Percentiles rank a stretch among this genome's conserved stretches.
Conservation (phyloP, 2,113 vertebrate species). For the Nansenia antarctica region DNA sequence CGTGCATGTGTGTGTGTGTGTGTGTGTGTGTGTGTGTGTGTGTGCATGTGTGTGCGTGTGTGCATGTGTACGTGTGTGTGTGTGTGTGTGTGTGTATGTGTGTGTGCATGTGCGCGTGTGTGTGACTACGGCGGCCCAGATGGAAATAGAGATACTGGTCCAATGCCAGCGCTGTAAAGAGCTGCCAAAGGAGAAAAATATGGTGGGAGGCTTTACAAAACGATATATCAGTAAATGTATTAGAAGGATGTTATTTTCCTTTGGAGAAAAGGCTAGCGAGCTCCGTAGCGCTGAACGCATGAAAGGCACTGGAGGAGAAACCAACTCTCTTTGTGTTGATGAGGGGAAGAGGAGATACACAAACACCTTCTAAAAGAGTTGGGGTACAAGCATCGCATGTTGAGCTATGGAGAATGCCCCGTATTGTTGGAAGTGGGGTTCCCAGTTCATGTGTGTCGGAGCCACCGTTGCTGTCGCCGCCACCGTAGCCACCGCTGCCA, state of each 20-base stretch:
- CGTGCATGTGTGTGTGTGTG: not conserved
- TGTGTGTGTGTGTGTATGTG: not conserved
- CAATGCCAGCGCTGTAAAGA: conserved; percentile 15
- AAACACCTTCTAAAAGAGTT: too few relatives aligned
- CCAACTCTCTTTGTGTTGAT: too few relatives aligned
- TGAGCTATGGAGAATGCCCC: not conserved
- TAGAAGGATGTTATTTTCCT: conserved; percentile 29
- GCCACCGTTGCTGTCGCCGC: too few relatives aligned
- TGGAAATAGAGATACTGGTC: conserved; percentile 22
- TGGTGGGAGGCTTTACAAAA: conserved; percentile 23
- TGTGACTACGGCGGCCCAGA: not conserved
- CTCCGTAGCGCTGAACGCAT: too few relatives aligned
- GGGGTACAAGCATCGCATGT: too few relatives aligned
- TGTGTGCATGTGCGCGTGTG: not conserved
- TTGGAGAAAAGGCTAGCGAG: not conserved
- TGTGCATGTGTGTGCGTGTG: not conserved
- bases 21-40: not conserved
- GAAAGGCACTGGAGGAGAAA: too few relatives aligned
- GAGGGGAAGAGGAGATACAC: conserved; percentile 10
- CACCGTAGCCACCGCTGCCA: too few relatives aligned
- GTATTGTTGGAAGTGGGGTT: conserved; percentile 22
- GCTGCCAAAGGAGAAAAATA: conserved; percentile 26
- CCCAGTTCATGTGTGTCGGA: conserved; percentile 30
- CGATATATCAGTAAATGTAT: conserved; percentile 43
- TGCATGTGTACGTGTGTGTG: not conserved